phyloP scores from a whole-genome alignment of 2,113 vertebrate species.

The Cololabis saira region DNA sequence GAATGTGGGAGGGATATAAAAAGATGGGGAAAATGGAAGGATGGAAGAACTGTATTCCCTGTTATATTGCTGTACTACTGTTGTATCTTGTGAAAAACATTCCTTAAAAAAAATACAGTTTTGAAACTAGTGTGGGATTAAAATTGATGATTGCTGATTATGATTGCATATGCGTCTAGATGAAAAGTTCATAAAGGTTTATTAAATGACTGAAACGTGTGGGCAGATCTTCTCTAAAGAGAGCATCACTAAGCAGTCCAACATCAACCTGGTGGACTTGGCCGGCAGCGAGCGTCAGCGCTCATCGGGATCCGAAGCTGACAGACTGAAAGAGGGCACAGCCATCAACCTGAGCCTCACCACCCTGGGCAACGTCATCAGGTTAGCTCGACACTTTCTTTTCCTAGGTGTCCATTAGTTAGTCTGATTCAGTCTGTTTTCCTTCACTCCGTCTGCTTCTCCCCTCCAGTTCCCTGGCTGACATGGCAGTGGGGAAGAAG shows the following conservation, averaged over 20 bases:
- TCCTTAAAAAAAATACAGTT: too few relatives aligned
- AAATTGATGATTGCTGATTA: too few relatives aligned
- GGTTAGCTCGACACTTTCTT: slow-evolving; percentile 62
- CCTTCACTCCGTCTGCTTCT: not conserved
- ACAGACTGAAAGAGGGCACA: slow-evolving; percentile 88
- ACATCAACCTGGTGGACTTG: slow-evolving; percentile 88
- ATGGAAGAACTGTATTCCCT: too few relatives aligned
- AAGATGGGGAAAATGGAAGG: too few relatives aligned
- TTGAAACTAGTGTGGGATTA: too few relatives aligned
- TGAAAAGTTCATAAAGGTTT: not conserved
- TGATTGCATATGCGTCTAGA: too few relatives aligned
- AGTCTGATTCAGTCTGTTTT: not conserved
- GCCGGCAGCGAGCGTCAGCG: slow-evolving; percentile 90
- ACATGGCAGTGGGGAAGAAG: slow-evolving; percentile 84
- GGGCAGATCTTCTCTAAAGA: slow-evolving; percentile 86
- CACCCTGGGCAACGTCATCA: slow-evolving; percentile 90
- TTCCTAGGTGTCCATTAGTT: not conserved
- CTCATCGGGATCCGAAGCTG: slow-evolving; percentile 86
- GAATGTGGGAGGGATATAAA: too few relatives aligned
- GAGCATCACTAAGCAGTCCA: slow-evolving; percentile 87
- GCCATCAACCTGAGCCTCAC: slow-evolving; percentile 90
- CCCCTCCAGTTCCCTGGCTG: slow-evolving; percentile 83
- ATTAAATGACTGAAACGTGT: not conserved
- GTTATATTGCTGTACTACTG: too few relatives aligned
- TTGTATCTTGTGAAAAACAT: too few relatives aligned